These are phyloP conservation scores for Nothocercus julius DNA, from an alignment of 2,113 vertebrate species.

Conservation along the genomic window DNA sequence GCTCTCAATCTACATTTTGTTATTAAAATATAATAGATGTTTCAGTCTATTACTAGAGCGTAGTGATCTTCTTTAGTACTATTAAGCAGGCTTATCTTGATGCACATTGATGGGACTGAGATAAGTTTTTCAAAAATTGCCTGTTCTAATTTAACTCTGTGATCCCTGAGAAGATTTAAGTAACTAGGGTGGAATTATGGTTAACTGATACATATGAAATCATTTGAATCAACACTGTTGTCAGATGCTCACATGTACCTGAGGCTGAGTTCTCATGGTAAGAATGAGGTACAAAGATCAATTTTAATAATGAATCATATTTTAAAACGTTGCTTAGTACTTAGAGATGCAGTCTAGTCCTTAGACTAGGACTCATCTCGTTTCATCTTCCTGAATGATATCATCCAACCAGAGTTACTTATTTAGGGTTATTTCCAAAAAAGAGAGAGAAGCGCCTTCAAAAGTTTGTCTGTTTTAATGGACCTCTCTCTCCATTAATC, in stretches of 20 bases:
- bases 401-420: not conserved
- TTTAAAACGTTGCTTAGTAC: not conserved
- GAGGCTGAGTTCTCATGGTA: not conserved
- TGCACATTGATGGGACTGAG: not conserved
- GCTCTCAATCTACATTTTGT: not conserved
- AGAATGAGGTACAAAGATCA: not conserved
- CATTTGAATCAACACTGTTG: not conserved
- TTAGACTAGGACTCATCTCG: not conserved
- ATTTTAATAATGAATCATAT: not conserved
- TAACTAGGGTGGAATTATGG: not conserved
- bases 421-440: not conserved
- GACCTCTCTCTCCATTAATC: not conserved
- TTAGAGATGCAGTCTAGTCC: not conserved
- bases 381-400: not conserved
- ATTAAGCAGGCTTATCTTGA: not conserved
- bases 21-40: not conserved
- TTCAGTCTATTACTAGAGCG: not conserved
- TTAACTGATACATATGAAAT: not conserved
- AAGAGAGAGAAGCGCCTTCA: not conserved
- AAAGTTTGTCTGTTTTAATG: not conserved
- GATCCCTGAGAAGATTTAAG: not conserved
- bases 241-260: not conserved
- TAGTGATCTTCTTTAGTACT: not conserved
- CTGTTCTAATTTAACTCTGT: not conserved
- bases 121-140: not conserved